Base-by-base conservation (phyloP, 1,140 invertebrate species). In the Cyclargus thomasi region DNA sequence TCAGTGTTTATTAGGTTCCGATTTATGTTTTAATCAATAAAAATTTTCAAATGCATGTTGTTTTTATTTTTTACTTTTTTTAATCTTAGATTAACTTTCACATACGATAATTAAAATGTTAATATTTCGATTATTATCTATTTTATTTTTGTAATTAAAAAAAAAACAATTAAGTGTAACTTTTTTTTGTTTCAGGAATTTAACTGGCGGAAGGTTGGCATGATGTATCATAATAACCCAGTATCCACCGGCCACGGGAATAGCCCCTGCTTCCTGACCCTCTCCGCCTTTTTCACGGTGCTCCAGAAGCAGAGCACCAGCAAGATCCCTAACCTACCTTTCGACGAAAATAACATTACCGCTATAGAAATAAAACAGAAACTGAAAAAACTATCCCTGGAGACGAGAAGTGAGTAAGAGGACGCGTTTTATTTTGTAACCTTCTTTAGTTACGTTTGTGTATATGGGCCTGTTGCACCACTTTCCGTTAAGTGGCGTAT, bases 381-480 rank as follows among this genome's bases (percentile, higher is more conserved):
- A 53, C 91, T 97, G 14, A 86, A 81, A 55, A 93, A 93, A 68
- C 88, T 96, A 18, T 93, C 95, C 8, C 91, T 93, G 74, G 92
- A 91, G 3, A 93, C 95, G 22, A 93, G 96, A 93, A 96, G 96
- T 97, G 93, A 96, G 96, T 95, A 86, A 69, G 57, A 57, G 35
- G 63, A 67, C 11, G 39, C 6, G 39, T 47, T 47, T 47, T 47
- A 47, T 47, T 47, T 47, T 47, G 39, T 47, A 47, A 47, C 39
- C 39, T 47, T 47, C 5, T 47, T 2, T 47, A 16, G 39, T 0
- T 29, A 29, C 29, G 6, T 23, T 23, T 23, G 23, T 23, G 23
- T 23, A 29, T 7, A 8, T 5, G 8, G 5, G 29, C 29, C n/a
- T n/a, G n/a, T n/a, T n/a, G n/a, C n/a, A n/a, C n/a, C n/a, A n/a